Percentiles rank a stretch among this genome's conserved stretches.
phyloP scores from a whole-genome alignment of 1,140 invertebrate genomes.

The Aphelinus certus region DNA sequence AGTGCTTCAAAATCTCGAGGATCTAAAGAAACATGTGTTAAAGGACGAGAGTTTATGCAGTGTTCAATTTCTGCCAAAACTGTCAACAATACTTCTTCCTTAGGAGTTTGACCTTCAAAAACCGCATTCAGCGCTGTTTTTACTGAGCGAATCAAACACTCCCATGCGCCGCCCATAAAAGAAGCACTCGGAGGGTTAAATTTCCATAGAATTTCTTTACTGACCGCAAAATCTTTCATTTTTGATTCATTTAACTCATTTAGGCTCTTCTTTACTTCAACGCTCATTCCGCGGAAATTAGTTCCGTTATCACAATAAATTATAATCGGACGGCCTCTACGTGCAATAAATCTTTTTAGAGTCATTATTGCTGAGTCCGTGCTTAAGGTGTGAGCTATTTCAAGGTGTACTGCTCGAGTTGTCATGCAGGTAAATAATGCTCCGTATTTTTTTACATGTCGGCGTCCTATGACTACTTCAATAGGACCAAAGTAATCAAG shows the following conservation, averaged over 20 bases:
- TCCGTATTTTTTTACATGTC: conserved; percentile 50
- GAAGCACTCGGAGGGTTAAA: conserved; percentile 11
- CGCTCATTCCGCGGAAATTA: conserved; percentile 49
- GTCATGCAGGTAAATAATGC: conserved; percentile 50
- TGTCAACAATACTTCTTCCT: conserved; percentile 27
- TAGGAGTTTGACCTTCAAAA: background rate
- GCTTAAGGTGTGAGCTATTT: conserved; percentile 41
- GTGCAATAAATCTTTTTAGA: conserved; percentile 43
- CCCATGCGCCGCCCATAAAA: background rate
- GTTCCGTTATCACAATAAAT: conserved; percentile 50
- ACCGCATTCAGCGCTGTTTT: conserved; percentile 28
- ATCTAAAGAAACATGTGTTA: conserved; percentile 37
- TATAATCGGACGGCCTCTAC: conserved; percentile 36
- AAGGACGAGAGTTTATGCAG: conserved; percentile 10
- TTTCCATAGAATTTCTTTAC: conserved; percentile 1
- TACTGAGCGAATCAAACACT: conserved; percentile 24
- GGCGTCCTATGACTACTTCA: conserved; percentile 31
- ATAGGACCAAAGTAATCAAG: too few relatives aligned
- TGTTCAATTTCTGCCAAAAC: conserved; percentile 33
- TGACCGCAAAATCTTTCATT: conserved; percentile 2
- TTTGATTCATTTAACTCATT: conserved; percentile 26
- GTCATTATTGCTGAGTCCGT: conserved; percentile 45
- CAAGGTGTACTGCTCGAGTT: conserved; percentile 46
- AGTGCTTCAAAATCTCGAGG: conserved; percentile 34
- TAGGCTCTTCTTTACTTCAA: conserved; percentile 39